Base-by-base conservation (phyloP, 2,888 invertebrate species). In the Buathra laborator region DNA sequence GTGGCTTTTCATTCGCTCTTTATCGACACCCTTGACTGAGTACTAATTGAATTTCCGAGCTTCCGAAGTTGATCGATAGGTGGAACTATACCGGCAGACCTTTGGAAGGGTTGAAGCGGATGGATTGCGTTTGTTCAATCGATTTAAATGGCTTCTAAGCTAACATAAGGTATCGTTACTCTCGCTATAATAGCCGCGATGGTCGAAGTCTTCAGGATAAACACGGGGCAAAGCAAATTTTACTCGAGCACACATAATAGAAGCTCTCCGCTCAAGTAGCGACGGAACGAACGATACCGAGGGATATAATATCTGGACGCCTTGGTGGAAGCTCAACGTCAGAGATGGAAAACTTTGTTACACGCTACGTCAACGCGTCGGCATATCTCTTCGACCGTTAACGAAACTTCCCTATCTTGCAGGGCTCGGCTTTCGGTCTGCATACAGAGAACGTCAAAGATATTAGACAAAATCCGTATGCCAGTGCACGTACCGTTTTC, bases 391-490 rank as follows among this genome's bases (percentile, higher is more conserved):
- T 48, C 46, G 43, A 29, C 59, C 24, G 32, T 32, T 32, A 14
- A 37, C 59, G 14, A 32, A 32, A 24, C 19, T 32, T 32, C 44
- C 29, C 16, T 7, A 44, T 74, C 32, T 44, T 37, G 6, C 5
- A 37, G 7, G 51, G 48, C 66, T 32, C 32, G 56, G 51, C 46
- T 59, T 43, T 68, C 37, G 51, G 56, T 78, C 70, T 62, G 70
- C 78, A 78, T 70, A 78, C 64, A 71, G 71, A 75, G 75, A 83
- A 37, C 68, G 72, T 75, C 78, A 80, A 84, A 80, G 75, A 80
- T 76, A 84, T 84, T 71, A 84, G 75, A 80, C 83, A 10, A 84
- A 76, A 76, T 76, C 68, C 71, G 70, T 80, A 80, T 84, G 83
- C 80, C 48, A 16, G 70, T 76, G 75, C 79, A 84, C 83, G 80